Evolutionary conservation across 2,113 vertebrate genomes (phyloP).

Genomic region (Antechinus flavipes): DNA sequence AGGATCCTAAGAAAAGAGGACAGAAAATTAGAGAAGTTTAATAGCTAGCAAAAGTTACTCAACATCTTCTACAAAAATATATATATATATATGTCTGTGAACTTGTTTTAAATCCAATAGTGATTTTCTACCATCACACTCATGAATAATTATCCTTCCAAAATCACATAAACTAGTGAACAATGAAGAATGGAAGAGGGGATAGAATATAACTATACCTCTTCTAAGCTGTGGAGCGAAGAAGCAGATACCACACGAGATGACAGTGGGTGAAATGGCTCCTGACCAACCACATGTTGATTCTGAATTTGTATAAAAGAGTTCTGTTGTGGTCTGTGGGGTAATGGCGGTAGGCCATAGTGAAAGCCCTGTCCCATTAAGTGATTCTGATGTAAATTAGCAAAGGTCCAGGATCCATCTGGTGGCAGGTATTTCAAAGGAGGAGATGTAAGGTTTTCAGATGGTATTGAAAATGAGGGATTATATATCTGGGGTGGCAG

Average conservation of each 20-base stretch:
- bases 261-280: slow-evolving; percentile 92
- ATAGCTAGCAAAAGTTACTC: neutral
- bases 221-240: slow-evolving; percentile 97
- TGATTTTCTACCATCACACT: neutral
- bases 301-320: slow-evolving; percentile 96
- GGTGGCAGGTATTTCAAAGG: slow-evolving; percentile 96
- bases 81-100: slow-evolving; percentile 12
- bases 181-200: neutral
- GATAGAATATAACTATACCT: slow-evolving; percentile 85
- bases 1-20: slow-evolving; percentile 6
- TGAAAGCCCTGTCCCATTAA: slow-evolving; percentile 93
- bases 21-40: slow-evolving; percentile 6
- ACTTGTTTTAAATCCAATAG: neutral
- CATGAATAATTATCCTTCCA: neutral
- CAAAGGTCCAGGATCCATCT: slow-evolving; percentile 95
- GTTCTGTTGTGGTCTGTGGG: slow-evolving; percentile 93
- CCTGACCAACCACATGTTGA: slow-evolving; percentile 90
- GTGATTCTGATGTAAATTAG: slow-evolving; percentile 92
- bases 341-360: slow-evolving; percentile 93
- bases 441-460: slow-evolving; percentile 90
- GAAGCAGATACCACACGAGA: slow-evolving; percentile 93
- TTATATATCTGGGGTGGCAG: slow-evolving; percentile 88
- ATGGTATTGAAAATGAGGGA: slow-evolving; percentile 91
- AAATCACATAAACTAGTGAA: neutral
- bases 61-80: slow-evolving; percentile 3